Conservation (phyloP, 2,113 vertebrate species). For the Sminthopsis crassicaudata region DNA sequence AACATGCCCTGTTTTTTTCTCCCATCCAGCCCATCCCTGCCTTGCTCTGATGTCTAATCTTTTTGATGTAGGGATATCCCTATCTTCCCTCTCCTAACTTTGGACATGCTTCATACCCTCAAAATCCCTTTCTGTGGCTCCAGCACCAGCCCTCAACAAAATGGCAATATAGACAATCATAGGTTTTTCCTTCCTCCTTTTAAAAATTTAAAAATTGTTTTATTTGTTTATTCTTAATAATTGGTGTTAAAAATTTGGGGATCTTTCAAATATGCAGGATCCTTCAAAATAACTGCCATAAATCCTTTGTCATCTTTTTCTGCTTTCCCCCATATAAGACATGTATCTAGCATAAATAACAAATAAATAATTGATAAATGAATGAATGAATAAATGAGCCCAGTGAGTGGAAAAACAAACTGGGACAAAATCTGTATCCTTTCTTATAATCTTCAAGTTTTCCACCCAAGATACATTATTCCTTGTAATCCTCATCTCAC, state of each 20-base stretch:
- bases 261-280: slow-evolving; percentile 92
- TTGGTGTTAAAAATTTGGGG: slow-evolving; percentile 91
- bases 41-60: neutral
- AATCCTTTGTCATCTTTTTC: slow-evolving; percentile 91
- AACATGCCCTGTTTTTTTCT: neutral
- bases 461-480: slow-evolving; percentile 91
- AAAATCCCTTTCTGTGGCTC: no score
- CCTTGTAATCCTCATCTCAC: slow-evolving; percentile 81
- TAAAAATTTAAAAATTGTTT: slow-evolving; percentile 56
- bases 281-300: slow-evolving; percentile 95
- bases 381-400: slow-evolving; percentile 69
- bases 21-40: neutral
- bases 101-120: no score
- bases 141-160: no score
- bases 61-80: neutral
- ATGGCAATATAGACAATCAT: no score
- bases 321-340: slow-evolving; percentile 93
- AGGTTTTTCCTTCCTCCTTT: no score
- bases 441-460: slow-evolving; percentile 93
- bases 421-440: slow-evolving; percentile 93
- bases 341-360: slow-evolving; percentile 91
- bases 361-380: no score
- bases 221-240: slow-evolving; percentile 84
- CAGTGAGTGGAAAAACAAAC: slow-evolving; percentile 94
- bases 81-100: no score